A percentile compares a stretch with the other conserved stretches of the same genome.
These are phyloP conservation scores for Margaritifera margaritifera DNA, from an alignment of 2,888 invertebrate genomes.

Conservation along the genomic window DNA sequence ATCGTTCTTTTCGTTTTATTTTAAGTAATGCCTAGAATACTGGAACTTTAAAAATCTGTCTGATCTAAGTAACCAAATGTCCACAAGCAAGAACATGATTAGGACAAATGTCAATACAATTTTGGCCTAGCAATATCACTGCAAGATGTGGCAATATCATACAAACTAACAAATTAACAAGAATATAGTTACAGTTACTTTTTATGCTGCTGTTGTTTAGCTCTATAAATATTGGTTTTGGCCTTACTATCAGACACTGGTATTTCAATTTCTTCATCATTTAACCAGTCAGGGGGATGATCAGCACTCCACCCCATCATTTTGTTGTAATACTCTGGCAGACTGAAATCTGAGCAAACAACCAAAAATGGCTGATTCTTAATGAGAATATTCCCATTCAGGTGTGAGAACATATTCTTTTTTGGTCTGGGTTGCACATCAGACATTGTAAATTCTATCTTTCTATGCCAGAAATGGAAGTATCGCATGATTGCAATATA, in stretches of 20 bases:
- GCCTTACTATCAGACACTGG: neutral
- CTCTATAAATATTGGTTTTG: neutral
- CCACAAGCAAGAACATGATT: too few species aligned
- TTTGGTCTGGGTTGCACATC: conserved; percentile 3
- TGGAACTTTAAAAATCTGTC: too few species aligned
- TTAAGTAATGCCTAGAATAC: too few species aligned
- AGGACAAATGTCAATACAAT: too few species aligned
- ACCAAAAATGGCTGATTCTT: conserved; percentile 14
- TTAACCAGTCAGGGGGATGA: conserved; percentile 4
- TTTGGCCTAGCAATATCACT: too few species aligned
- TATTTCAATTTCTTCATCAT: conserved; percentile 11
- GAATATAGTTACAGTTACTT: too few species aligned
- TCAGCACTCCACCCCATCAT: conserved; percentile 15
- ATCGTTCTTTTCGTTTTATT: too few species aligned
- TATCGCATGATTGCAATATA: conserved; percentile 16
- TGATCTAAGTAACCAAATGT: too few species aligned
- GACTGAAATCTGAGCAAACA: conserved; percentile 43
- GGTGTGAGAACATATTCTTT: neutral
- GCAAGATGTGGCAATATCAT: too few species aligned
- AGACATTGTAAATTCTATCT: conserved; percentile 8
- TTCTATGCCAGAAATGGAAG: conserved; percentile 7
- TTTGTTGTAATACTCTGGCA: conserved; percentile 22
- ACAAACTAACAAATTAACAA: too few species aligned
- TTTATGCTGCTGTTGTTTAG: too few species aligned
- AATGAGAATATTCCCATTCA: conserved; percentile 20